Base-by-base conservation (phyloP, 1,140 invertebrate species). In the Pristionchus pacificus region DNA sequence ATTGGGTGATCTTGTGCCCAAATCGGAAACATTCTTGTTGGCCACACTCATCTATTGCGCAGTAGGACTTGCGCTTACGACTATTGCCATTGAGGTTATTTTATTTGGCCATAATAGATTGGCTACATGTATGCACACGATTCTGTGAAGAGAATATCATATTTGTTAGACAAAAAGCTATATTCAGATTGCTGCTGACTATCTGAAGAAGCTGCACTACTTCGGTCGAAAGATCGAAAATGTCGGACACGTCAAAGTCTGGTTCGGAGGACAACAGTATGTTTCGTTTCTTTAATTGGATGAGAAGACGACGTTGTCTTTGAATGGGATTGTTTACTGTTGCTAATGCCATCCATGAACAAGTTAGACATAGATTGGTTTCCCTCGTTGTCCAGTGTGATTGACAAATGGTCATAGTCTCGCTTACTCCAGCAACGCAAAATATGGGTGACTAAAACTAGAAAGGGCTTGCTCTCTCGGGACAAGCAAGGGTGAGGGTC, bases 191-290 rank as follows among this genome's bases (percentile, higher is more conserved):
- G 80, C 80, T 2, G 83, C 82, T 19, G 81, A 83, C 68, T 75
- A 78, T 33, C 60, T 84, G 14, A 84, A 84, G 60, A 82, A 83
- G 38, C 55, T 83, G 31, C 81, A 83, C 71, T 84, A 83, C 65
- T 83, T 80, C 68, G 81, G 81, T 19, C 62, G 82, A 10, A 84
- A 83, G 65, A 84, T 83, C 29, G 80, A 84, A 28, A 83, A 83
- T 61, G 82, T 83, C 15, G 81, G 77, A 67, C 77, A 78, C 62
- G 81, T 83, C 0, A 69, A 72, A n/a, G 79, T 84, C 33, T 84
- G 81, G 83, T 83, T 83, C 64, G 81, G 81, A 3, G 78, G 80
- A 25, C 81, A 83, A 74, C 77, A 74, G 78, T 81, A 19, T 60
- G 72, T 27, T 32, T 27, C 6, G 6, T 49, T 49, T 6, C 19